Percentiles rank a stretch among this genome's conserved stretches.
Evolutionary conservation across 2,888 invertebrate species (phyloP).

Genomic region (Coecobrya sp.): DNA sequence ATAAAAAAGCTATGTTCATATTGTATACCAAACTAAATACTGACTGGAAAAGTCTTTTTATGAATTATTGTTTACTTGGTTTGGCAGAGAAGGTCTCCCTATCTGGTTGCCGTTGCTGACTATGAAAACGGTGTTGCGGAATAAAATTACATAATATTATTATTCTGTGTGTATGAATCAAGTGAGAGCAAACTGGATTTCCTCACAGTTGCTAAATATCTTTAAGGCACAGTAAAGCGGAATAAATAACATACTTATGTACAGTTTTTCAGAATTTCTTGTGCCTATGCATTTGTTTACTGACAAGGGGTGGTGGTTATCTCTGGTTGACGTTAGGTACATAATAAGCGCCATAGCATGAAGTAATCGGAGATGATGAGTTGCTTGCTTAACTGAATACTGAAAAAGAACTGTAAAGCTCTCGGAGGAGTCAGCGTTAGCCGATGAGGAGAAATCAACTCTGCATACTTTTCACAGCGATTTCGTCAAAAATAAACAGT

Average conservation of each 20-base stretch:
- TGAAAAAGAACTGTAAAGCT: not conserved
- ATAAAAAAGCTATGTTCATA: too few relatives aligned
- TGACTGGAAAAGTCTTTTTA: too few relatives aligned
- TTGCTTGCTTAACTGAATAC: not conserved
- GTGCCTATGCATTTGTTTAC: not conserved
- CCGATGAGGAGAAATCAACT: constrained; percentile 6
- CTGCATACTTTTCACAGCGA: constrained; percentile 59
- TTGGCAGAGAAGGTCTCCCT: not conserved
- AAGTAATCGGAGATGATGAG: not conserved
- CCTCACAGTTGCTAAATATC: constrained; percentile 36
- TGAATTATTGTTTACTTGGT: constrained; percentile 6
- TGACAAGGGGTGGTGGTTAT: not conserved
- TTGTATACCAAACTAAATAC: too few relatives aligned
- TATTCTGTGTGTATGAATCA: not conserved
- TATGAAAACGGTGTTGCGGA: constrained; percentile 16
- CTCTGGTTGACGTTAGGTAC: not conserved
- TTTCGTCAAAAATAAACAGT: constrained; percentile 77
- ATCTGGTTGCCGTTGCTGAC: not conserved
- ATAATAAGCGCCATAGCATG: too few relatives aligned
- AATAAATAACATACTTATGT: not conserved
- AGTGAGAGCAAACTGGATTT: constrained; percentile 23
- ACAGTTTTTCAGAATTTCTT: not conserved
- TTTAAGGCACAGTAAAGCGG: constrained; percentile 11
- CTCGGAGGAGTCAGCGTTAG: not conserved
- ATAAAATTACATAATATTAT: constrained; percentile 48